Base-by-base conservation (phyloP, 2,797 vertebrate genomes). In the Urosaurus nigricauda region DNA sequence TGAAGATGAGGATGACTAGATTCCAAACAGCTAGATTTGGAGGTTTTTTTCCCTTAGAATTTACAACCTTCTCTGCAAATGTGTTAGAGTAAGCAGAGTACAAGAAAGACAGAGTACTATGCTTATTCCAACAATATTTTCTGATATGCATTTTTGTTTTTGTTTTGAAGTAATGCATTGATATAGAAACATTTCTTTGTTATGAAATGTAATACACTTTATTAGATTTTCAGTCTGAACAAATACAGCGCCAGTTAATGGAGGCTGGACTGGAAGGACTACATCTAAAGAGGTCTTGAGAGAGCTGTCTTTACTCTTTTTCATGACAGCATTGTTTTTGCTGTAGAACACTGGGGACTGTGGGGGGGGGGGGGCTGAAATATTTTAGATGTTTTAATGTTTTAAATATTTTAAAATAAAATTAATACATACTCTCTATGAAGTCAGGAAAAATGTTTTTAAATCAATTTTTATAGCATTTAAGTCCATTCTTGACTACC, bases 1-100 rank as follows among this genome's bases (percentile, higher is more conserved):
- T 0, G 98, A 96, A 0, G 96, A 96, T 2, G 97, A 94, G 0
- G 97, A 97, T n/a, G 94, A 96, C 56, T 96, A 89, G 91, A 83
- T 71, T 58, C 6, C 0, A 0, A 5, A 51, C 0, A 35, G 40
- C 14, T 40, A 75, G 8, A 24, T 35, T 60, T 60, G n/a, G 47
- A 9, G 47, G 56, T 0, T 19, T n/a, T 29, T 63, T 35, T 35
- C 24, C 88, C 84, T 70, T 21, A 13, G 70, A 79, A 8, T 77
- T 0, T 79, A 13, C 16, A 77, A 11, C 5, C 21, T 47, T 82
- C 90, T 92, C 11, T 89, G 35, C 8, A 91, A 6, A 29, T 78
- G 82, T 78, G 0, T 0, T 77, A 40, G 60, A 12, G 17, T 79
- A 56, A 77, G 37, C n/a, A 60, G 12, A 53, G 29, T 88, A 85